Base-by-base conservation (phyloP, 2,797 vertebrate species). In the Lerista edwardsae region DNA sequence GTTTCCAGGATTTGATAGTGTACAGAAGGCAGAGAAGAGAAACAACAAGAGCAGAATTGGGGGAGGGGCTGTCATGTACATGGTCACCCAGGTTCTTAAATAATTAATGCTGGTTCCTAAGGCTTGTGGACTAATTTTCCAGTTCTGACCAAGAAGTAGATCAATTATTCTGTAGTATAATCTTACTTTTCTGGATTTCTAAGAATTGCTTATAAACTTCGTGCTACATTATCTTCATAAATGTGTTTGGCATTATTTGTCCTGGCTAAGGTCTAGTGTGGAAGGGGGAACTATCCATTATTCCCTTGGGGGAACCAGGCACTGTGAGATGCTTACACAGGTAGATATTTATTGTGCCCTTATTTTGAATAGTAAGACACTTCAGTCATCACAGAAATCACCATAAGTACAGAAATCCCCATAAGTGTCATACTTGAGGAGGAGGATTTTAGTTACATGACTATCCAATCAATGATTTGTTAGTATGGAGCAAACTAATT, bases 371-470 rank as follows among this genome's bases (percentile, higher is more conserved):
- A 83, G 25, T 75, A n/a, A 21, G 36, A n/a, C 81, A 85, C 90
- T 84, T 75, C 91, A 71, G 83, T 90, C 86, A 76, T 86, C 83
- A 69, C 86, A 73, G 82, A 89, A 90, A 85, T 84, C 84, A 72
- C 83, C 73, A 83, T 90, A 91, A 91, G 41, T 87, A 84, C 76
- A 61, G 82, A 89, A 90, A 85, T 84, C 84, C 68, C 83, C 73
- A 83, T 90, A 91, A 91, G 91, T 87, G 83, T 68, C 73, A 39
- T 86, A 84, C 84, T 61, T 84, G 65, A 73, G 51, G 44, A 64
- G 81, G 78, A 86, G 39, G 61, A 4, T n/a, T 75, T 88, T 85
- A 67, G 82, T 11, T 74, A 23, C 1, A 1, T 89, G 7, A 19
- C 27, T 57, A 47, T 80, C 79, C 34, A 87, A 1, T 64, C 47